Conservation (phyloP, 2,113 vertebrate genomes). For the Podarcis raffonei region DNA sequence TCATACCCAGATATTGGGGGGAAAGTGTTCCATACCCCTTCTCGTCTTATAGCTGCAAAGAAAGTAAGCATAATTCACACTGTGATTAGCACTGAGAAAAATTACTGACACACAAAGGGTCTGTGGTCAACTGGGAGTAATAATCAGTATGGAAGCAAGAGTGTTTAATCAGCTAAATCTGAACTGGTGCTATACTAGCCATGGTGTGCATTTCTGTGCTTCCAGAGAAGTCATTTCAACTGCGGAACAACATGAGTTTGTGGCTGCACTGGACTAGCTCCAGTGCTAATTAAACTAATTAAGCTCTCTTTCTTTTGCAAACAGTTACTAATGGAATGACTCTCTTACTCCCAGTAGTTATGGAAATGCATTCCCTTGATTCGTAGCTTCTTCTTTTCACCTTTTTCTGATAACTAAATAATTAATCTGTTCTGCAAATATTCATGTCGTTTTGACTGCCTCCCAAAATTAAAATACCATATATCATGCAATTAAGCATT, state of each 20-base stretch:
- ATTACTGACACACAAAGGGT: neutral
- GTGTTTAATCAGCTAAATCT: neutral
- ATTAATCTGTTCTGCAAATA: neutral
- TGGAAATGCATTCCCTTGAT: neutral
- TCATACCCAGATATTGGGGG: neutral
- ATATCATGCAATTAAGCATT: neutral
- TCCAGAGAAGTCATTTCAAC: neutral
- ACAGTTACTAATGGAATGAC: neutral
- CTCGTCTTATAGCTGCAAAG: neutral
- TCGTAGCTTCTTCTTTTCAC: neutral
- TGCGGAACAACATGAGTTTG: neutral
- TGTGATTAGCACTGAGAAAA: neutral
- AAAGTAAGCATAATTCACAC: neutral
- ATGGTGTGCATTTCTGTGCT: neutral
- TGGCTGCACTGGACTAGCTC: neutral
- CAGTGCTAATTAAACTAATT: constrained; percentile 11
- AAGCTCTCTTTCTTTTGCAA: neutral
- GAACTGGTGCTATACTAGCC: neutral
- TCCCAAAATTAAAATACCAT: neutral
- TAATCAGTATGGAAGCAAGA: neutral
- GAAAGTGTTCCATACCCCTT: neutral
- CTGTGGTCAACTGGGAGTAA: neutral
- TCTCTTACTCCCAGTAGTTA: neutral
- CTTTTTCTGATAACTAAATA: neutral
- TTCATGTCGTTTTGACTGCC: neutral